Base-by-base conservation (phyloP, 2,797 vertebrate genomes). In the Steatocranus sp. region DNA sequence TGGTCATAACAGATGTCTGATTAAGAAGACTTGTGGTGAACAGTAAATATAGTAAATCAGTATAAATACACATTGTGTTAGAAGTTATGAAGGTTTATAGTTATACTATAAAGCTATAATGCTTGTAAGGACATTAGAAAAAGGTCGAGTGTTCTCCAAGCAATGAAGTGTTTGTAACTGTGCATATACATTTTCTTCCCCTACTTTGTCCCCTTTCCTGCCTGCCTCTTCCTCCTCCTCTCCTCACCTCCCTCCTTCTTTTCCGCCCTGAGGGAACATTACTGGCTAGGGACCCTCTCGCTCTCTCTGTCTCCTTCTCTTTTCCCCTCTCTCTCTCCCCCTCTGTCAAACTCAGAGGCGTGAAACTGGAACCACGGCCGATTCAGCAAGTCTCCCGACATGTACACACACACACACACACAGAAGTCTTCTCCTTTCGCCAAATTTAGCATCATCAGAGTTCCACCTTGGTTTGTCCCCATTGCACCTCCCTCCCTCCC, bases 401-500 rank as follows among this genome's bases (percentile, higher is more conserved):
- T 46, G 20, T 7, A 41, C 61, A 20, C 58, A 75, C 86, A 80
- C 78, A 80, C 80, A 84, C 77, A 85, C 78, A 83, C 83, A 79
- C 77, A 82, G 63, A 92, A 93, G 90, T 92, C 91, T 92, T 92
- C 90, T 94, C 92, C 94, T 94, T 97, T 97, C 96, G 95, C 97
- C 96, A 96, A 97, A 96, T 97, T 97, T 97, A 97, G 97, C 94
- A 93, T 96, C 94, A 91, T 97, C 96, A 95, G 91, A 97, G 96
- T 97, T 97, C 95, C 94, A 96, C 96, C 95, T 97, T 95, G 95
- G 95, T 96, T 95, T 95, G 94, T 95, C 94, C 94, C 83, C 82
- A 86, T 91, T 86, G 80, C 85, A 86, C 78, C 70, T 83, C 76
- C 81, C 63, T 78, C 68, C 58, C 53, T 61, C 23, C 58, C 78